These are phyloP conservation scores for Volucella bombylans DNA, from an alignment of 2,888 invertebrate genomes.

Conservation along the genomic window DNA sequence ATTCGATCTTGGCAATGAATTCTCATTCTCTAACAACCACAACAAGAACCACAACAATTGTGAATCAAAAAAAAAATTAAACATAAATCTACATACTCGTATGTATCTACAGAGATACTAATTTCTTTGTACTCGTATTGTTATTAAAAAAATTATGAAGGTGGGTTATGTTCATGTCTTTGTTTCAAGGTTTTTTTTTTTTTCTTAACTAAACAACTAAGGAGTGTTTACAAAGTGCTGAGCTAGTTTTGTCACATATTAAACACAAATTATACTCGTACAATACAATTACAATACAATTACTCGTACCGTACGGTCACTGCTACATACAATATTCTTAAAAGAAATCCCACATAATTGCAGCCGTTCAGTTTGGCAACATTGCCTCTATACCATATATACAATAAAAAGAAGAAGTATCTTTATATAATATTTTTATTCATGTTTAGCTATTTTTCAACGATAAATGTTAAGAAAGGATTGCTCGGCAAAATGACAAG, in stretches of 20 bases:
- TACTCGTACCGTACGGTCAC: constrained; percentile 7
- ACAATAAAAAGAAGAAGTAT: constrained; percentile 16
- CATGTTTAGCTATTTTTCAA: constrained; percentile 81
- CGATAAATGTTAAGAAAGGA: constrained; percentile 81
- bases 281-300: constrained; percentile 27
- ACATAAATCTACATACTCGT: neutral
- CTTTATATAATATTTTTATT: constrained; percentile 55
- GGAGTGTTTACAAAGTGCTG: constrained; percentile 63
- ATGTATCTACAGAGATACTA: neutral
- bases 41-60: neutral
- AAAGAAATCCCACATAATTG: too few relatives aligned
- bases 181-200: constrained; percentile 57
- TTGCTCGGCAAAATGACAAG: constrained; percentile 82
- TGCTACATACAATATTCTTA: neutral
- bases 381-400: constrained; percentile 24
- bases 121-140: constrained; percentile 41
- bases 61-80: constrained; percentile 5
- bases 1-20: too few relatives aligned
- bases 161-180: constrained; percentile 66
- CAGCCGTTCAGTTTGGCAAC: neutral
- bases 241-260: constrained; percentile 7
- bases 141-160: constrained; percentile 51
- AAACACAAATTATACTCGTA: too few relatives aligned
- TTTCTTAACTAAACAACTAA: constrained; percentile 23
- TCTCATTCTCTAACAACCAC: neutral